phyloP scores from a whole-genome alignment of 2,888 invertebrate species.

The Dermolepida albohirtum region DNA sequence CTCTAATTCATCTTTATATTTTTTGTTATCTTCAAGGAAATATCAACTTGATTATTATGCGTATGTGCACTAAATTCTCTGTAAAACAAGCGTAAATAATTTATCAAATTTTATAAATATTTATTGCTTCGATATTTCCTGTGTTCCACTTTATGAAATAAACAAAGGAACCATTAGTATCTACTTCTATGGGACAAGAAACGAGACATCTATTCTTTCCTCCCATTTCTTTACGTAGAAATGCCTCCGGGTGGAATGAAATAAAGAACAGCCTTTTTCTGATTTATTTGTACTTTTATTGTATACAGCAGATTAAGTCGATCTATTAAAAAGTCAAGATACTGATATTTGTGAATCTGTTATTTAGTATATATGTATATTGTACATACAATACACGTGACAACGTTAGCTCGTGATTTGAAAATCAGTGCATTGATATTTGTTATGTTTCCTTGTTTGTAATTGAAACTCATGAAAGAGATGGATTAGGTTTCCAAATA shows the following conservation, averaged over 20 bases:
- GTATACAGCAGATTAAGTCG: conserved; percentile 32
- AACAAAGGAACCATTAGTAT: conserved; percentile 33
- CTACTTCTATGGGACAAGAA: conserved; percentile 14
- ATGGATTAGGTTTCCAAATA: conserved; percentile 28
- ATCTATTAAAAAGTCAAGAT: conserved; percentile 39
- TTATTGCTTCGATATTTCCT: conserved; percentile 17
- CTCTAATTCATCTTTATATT: no score
- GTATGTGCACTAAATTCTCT: no score
- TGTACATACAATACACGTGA: conserved; percentile 5
- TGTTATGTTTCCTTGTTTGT: conserved; percentile 31
- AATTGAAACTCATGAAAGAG: conserved; percentile 37
- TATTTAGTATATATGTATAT: conserved; percentile 18
- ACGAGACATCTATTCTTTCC: conserved; percentile 8
- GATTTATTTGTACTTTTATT: conserved; percentile 34
- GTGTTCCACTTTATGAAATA: background rate
- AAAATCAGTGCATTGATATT: conserved; percentile 38
- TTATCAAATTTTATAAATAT: no score
- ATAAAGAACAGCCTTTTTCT: conserved; percentile 23
- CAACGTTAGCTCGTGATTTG: conserved; percentile 15
- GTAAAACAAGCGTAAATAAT: no score
- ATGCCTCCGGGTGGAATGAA: conserved; percentile 9
- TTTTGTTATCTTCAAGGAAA: no score
- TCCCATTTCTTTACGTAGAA: conserved; percentile 26
- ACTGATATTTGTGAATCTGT: conserved; percentile 38
- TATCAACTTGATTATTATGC: no score